phyloP scores from a whole-genome alignment of 1,140 invertebrate species.

The Adoxophyes honmai region DNA sequence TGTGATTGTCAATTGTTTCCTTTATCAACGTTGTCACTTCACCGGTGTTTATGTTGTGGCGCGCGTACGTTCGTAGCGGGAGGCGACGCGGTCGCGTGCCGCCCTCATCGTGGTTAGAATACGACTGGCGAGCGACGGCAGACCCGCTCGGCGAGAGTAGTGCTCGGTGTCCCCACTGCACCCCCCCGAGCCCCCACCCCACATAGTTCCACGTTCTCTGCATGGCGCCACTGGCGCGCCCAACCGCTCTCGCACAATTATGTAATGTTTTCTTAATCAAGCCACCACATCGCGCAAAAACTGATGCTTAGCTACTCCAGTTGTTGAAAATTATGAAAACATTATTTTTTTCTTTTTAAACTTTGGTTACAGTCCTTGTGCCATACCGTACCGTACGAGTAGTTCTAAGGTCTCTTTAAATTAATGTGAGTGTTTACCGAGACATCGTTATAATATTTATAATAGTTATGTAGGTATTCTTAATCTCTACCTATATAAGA shows the following conservation, averaged over 20 bases:
- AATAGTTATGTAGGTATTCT: too few relatives aligned
- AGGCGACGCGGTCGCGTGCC: constrained; percentile 53
- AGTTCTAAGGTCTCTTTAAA: too few relatives aligned
- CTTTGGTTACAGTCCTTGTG: too few relatives aligned
- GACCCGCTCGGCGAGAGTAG: constrained; percentile 59
- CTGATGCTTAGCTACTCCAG: constrained; percentile 30
- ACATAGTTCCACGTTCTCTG: constrained; percentile 67
- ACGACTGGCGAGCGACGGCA: constrained; percentile 55
- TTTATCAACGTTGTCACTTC: constrained; percentile 43
- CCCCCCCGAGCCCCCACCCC: constrained; percentile 47
- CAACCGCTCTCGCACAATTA: constrained; percentile 67
- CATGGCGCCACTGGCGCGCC: constrained; percentile 68
- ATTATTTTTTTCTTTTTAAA: too few relatives aligned
- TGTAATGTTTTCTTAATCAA: constrained; percentile 75
- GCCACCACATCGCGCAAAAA: constrained; percentile 52
- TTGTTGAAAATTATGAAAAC: constrained; percentile 25
- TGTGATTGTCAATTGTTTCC: not conserved
- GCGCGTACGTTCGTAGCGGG: constrained; percentile 43
- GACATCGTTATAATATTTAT: too few relatives aligned
- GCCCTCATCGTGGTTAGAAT: constrained; percentile 54
- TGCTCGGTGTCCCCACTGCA: constrained; percentile 50
- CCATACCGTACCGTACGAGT: too few relatives aligned
- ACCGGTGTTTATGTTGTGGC: constrained; percentile 65
- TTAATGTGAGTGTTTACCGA: too few relatives aligned
- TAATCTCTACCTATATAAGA: too few relatives aligned